Evolutionary conservation across 1,140 invertebrate species (phyloP).

Genomic region (Cecropterus lyciades): DNA sequence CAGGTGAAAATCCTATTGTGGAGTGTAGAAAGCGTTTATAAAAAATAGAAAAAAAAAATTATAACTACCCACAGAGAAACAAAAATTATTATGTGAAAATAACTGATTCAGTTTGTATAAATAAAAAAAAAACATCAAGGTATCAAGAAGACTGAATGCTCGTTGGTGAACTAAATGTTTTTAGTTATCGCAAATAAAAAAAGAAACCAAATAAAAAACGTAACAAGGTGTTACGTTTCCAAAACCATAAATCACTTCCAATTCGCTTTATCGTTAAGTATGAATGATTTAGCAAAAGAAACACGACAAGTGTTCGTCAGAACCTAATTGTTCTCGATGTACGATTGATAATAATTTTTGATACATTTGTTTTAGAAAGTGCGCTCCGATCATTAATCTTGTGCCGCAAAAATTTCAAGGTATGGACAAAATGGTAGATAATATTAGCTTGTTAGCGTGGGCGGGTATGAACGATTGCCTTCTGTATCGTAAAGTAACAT

Average conservation of each 20-base stretch:
- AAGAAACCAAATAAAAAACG: too few relatives aligned
- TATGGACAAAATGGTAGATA: not conserved
- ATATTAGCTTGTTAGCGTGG: slow-evolving; percentile 25
- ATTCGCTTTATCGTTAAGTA: not conserved
- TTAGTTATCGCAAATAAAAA: too few relatives aligned
- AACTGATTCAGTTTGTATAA: too few relatives aligned
- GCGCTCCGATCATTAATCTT: slow-evolving; percentile 15
- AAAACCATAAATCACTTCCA: slow-evolving; percentile 8
- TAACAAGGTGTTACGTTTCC: too few relatives aligned
- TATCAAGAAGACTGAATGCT: too few relatives aligned
- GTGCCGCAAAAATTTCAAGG: slow-evolving; percentile 18
- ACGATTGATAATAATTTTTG: slow-evolving; percentile 12
- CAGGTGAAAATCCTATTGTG: too few relatives aligned
- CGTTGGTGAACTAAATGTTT: too few relatives aligned
- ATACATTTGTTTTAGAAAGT: slow-evolving; percentile 10
- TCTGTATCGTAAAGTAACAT: slow-evolving; percentile 27
- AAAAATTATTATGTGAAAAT: too few relatives aligned
- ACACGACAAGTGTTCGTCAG: slow-evolving; percentile 19
- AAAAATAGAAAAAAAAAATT: too few relatives aligned
- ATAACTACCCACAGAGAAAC: too few relatives aligned
- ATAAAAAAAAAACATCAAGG: too few relatives aligned
- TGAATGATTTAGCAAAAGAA: not conserved
- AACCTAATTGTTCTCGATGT: slow-evolving; percentile 10
- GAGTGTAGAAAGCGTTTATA: too few relatives aligned
- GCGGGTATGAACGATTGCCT: slow-evolving; percentile 22